Conservation (phyloP, 2,888 invertebrate species). For the Phortica okadai region DNA sequence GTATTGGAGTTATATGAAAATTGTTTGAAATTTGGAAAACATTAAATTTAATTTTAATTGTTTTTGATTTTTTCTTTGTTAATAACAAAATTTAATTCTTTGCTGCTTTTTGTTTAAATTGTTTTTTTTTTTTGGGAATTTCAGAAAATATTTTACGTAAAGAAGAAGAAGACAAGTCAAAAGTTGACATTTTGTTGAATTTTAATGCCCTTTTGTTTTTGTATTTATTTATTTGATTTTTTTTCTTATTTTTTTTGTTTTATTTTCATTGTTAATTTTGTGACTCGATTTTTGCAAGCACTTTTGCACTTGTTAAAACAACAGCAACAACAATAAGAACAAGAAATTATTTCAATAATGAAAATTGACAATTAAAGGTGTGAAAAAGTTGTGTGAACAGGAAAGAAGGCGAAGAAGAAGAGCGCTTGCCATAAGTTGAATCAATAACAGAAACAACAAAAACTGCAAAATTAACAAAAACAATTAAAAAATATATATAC, state of each 20-base stretch:
- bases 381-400: no score
- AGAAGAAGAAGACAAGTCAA: constrained; percentile 47
- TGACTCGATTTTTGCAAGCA: no score
- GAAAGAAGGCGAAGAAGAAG: no score
- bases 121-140: not conserved
- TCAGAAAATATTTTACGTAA: not conserved
- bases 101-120: not conserved
- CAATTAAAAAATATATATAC: no score
- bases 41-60: constrained; percentile 1
- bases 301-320: no score
- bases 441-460: no score
- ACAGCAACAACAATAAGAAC: no score
- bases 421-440: no score
- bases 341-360: no score
- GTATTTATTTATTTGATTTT: constrained; percentile 31
- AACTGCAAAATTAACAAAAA: no score
- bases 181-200: constrained; percentile 62
- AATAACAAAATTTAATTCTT: not conserved
- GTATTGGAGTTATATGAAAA: not conserved
- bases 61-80: constrained; percentile 1
- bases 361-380: no score
- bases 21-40: no score
- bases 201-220: constrained; percentile 35
- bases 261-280: not conserved
- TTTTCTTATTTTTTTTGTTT: constrained; percentile 18